Evolutionary conservation across 2,113 vertebrate genomes (phyloP).

Genomic region (Mustelus asterias): DNA sequence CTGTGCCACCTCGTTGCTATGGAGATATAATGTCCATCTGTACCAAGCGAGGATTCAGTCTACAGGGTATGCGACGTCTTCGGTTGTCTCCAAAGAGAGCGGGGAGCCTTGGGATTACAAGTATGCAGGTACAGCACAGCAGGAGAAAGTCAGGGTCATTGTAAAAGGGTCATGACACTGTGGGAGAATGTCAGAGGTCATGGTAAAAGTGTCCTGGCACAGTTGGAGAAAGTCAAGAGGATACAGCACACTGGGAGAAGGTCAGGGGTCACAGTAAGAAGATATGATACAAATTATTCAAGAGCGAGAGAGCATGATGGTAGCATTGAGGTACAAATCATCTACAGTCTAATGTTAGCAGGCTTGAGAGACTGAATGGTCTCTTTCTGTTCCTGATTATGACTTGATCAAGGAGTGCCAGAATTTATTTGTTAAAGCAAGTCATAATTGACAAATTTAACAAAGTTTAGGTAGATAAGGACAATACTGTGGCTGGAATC

Average conservation of each 20-base stretch:
- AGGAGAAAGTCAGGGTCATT: not conserved
- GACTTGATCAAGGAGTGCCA: not conserved
- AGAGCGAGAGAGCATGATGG: not conserved
- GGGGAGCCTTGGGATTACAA: slow-evolving; percentile 47
- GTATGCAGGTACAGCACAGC: slow-evolving; percentile 53
- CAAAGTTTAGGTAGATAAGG: not conserved
- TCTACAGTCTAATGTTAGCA: not conserved
- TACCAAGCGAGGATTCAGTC: slow-evolving; percentile 49
- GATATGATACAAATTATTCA: not conserved
- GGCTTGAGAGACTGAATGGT: not conserved
- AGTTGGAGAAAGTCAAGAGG: not conserved
- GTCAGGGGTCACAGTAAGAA: not conserved
- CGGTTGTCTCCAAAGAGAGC: slow-evolving; percentile 47
- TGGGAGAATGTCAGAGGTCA: not conserved
- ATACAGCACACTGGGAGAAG: not conserved
- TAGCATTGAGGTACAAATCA: not conserved
- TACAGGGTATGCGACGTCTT: slow-evolving; percentile 52
- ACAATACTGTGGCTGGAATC: not conserved
- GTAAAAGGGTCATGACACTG: not conserved
- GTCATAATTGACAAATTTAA: not conserved
- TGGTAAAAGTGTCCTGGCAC: not conserved
- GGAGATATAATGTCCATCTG: slow-evolving; percentile 51
- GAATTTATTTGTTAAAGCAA: not conserved
- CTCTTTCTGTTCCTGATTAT: not conserved
- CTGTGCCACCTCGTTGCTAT: slow-evolving; percentile 49